Percentiles rank a stretch among this genome's conserved stretches.
These are phyloP conservation scores for Euura saliciscinereae DNA, from an alignment of 1,140 invertebrate species.

Conservation along the genomic window DNA sequence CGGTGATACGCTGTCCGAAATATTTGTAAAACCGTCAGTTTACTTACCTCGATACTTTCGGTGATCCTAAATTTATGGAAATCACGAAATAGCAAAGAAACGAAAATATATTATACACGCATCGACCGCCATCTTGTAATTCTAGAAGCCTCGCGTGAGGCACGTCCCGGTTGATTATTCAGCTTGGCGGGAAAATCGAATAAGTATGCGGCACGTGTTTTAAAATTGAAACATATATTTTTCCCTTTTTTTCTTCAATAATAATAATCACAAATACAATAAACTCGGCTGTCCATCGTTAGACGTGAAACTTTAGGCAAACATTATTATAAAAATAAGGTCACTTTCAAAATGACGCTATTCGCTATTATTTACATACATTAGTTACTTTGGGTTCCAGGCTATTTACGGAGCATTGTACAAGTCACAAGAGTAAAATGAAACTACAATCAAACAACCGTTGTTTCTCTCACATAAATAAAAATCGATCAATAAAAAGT, in stretches of 20 bases:
- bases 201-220: neutral
- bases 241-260: no score
- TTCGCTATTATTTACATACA: no score
- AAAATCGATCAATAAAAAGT: neutral
- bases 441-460: neutral
- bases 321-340: no score
- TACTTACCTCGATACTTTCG: neutral
- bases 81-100: neutral
- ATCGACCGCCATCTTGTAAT: slow-evolving; percentile 11
- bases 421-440: neutral
- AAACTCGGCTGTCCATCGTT: no score
- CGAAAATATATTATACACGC: slow-evolving; percentile 4
- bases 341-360: no score
- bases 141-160: slow-evolving; percentile 12
- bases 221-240: no score
- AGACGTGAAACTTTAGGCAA: no score
- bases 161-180: neutral
- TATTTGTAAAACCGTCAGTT: neutral
- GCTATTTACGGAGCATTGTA: neutral
- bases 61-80: neutral
- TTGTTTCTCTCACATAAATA: neutral
- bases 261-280: no score
- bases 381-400: no score
- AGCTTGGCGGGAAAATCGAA: slow-evolving; percentile 3
- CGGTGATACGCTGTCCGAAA: neutral